These are phyloP conservation scores for Dioctria rufipes DNA, from an alignment of 2,888 invertebrate genomes.

Conservation along the genomic window DNA sequence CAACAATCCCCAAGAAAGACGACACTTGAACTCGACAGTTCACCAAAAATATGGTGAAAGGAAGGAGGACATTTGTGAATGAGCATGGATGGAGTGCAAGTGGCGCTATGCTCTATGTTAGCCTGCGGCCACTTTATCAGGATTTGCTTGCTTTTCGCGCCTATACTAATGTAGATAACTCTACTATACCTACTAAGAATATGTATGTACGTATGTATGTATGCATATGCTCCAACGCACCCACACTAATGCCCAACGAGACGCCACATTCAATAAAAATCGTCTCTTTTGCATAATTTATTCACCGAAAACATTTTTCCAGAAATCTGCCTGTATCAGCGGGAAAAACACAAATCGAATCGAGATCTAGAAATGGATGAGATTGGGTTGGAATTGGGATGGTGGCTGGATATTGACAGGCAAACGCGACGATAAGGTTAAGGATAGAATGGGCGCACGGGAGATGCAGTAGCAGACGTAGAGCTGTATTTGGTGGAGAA, in stretches of 20 bases:
- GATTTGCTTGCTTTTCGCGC: too few relatives aligned
- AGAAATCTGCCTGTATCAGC: constrained; percentile 41
- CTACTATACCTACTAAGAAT: too few relatives aligned
- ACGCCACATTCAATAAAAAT: constrained; percentile 39
- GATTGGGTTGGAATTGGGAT: not conserved
- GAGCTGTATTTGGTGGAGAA: not conserved
- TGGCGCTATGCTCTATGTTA: too few relatives aligned
- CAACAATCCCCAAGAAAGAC: too few relatives aligned
- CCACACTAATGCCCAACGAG: not conserved
- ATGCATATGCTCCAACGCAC: constrained; percentile 8
- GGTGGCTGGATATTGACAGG: constrained; percentile 22
- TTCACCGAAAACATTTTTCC: constrained; percentile 36
- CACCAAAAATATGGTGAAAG: too few relatives aligned
- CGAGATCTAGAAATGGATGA: not conserved
- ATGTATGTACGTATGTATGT: too few relatives aligned
- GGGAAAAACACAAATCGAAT: not conserved
- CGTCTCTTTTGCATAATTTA: constrained; percentile 46
- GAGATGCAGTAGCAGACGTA: not conserved
- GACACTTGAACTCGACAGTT: too few relatives aligned
- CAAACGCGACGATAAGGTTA: not conserved
- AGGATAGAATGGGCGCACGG: not conserved
- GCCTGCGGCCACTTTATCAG: too few relatives aligned
- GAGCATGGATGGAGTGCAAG: too few relatives aligned
- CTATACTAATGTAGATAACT: too few relatives aligned
- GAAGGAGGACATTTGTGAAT: too few relatives aligned